Evolutionary conservation across 1,140 invertebrate species (phyloP), one percentile per base, ranked within the genome.

Genomic region (Lordiphosa mommai): DNA sequence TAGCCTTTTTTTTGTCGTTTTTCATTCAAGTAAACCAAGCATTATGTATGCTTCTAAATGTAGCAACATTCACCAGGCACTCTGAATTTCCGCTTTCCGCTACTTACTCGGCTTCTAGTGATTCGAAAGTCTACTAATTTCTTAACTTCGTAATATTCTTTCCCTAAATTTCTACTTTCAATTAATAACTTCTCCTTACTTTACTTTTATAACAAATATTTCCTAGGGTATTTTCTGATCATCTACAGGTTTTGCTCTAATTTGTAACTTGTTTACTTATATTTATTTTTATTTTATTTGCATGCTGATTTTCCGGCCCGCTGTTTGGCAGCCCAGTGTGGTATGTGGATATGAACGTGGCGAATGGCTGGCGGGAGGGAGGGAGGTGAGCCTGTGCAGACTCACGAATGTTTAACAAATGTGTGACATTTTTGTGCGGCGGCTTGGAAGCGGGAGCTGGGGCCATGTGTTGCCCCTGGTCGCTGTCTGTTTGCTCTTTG

Each of bases 331-430:
- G 69, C 56, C 34, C 64, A 68, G 40, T 69, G 73, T 50, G 37
- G 67, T 58, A 36, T 72, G 73, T 77, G 73, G 74, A 8, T 37
- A 37, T 79, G 80, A 69, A 56, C 67, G 57, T 72, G 47, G 73
- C 44, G 51, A 55, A 67, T 65, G 61, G 37, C 29, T 30, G 23
- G 41, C 23, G 27, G 32, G 33, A 20, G 33, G 30, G 36, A 61
- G 27, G 49, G 38, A 46, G 30, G 38, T 47, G 33, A 68, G 63
- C 61, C 69, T 51, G 53, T 77, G 59, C 77, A 76, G 67, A 72
- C 63, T 77, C 77, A 56, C 68, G 79, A 84, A 84, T 84, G 77
- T 77, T 84, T 68, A 77, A 84, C 77, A 84, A 84, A 84, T 84
- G 77, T 84, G 77, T 84, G 77, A 84, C 77, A 84, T 85, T 84